Percentiles rank a stretch among this genome's conserved stretches.
Evolutionary conservation across 92 coral and sea anemone species (phyloP).

Genomic region (Parazoanthus atlanticus): DNA sequence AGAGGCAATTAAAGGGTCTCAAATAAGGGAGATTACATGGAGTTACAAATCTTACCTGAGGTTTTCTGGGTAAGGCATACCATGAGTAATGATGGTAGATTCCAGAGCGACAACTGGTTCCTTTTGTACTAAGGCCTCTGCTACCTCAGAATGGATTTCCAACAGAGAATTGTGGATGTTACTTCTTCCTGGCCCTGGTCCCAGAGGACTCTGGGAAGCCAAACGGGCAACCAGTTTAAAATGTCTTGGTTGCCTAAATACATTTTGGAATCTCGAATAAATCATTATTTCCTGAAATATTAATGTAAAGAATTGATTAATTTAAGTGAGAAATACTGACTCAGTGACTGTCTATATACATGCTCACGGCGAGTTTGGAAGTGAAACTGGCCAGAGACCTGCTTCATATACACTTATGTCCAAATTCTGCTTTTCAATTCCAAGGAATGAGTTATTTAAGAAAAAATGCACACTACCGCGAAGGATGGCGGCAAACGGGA

Average conservation of each 20-base stretch:
- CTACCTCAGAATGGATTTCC: slow-evolving; percentile 77
- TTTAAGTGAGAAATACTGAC: neutral
- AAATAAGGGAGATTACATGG: neutral
- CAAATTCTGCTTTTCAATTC: no score
- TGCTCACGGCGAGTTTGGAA: no score
- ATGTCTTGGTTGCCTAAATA: slow-evolving; percentile 50
- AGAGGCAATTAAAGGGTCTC: neutral
- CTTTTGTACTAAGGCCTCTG: slow-evolving; percentile 78
- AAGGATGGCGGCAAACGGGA: no score
- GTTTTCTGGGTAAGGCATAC: slow-evolving; percentile 96
- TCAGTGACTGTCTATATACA: no score
- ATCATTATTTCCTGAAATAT: slow-evolving; percentile 24
- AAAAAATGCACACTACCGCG: no score
- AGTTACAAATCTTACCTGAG: slow-evolving; percentile 59
- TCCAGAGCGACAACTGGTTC: slow-evolving; percentile 95
- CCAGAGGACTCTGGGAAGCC: slow-evolving; percentile 62
- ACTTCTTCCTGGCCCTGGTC: slow-evolving; percentile 54
- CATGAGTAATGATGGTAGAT: slow-evolving; percentile 93
- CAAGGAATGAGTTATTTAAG: no score
- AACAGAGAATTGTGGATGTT: slow-evolving; percentile 48
- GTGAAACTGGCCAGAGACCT: no score
- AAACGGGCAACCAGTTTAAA: slow-evolving; percentile 29
- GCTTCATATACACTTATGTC: no score
- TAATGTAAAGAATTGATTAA: neutral
- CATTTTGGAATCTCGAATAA: slow-evolving; percentile 23